A percentile compares a stretch with the other conserved stretches of the same genome.
Conservation (phyloP, 2,888 invertebrate species). For the Tipula lateralis region DNA sequence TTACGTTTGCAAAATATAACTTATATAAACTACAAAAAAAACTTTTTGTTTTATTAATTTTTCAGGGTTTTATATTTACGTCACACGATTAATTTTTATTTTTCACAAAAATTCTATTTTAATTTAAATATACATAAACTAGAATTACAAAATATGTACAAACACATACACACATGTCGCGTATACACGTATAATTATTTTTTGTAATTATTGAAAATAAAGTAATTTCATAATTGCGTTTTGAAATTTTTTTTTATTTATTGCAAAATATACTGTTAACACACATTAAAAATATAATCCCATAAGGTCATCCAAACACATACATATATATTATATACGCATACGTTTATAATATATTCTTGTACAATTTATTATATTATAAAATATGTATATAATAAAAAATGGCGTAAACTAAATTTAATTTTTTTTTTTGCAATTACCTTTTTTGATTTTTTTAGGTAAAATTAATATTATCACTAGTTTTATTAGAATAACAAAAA, state of each 20-base stretch:
- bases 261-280: slow-evolving; percentile 24
- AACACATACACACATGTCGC: background rate
- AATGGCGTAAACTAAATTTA: background rate
- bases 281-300: slow-evolving; percentile 1
- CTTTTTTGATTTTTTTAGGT: background rate
- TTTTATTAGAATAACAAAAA: background rate
- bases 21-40: background rate
- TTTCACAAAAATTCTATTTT: slow-evolving; percentile 15
- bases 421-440: background rate
- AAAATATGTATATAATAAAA: background rate
- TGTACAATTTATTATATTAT: too few species aligned
- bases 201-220: slow-evolving; percentile 19
- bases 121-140: background rate
- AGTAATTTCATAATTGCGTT: slow-evolving; percentile 24
- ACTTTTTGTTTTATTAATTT: background rate
- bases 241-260: slow-evolving; percentile 13
- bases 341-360: background rate
- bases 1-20: background rate
- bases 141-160: background rate
- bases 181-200: background rate
- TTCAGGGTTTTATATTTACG: background rate
- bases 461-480: background rate
- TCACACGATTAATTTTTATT: background rate
- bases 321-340: too few species aligned
- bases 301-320: background rate